Evolutionary conservation across 2,113 vertebrate species (phyloP), one percentile per base, ranked within the genome.

Genomic region (Lophotis ruficrista): DNA sequence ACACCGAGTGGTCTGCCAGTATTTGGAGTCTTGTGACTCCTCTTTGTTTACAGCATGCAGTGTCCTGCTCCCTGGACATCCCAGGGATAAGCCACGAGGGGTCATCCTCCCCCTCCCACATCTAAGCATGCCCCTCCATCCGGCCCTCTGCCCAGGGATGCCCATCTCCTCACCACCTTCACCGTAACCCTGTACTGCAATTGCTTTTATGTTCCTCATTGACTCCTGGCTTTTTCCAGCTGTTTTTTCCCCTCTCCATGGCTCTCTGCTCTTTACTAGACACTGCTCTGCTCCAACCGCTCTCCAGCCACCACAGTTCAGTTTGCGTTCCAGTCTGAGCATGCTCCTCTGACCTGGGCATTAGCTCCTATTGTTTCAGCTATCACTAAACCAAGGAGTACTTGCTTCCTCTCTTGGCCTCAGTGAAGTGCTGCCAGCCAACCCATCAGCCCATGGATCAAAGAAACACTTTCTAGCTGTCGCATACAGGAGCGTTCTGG

Each of bases 141-240:
- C 14, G 1, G 12, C 16, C 22, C 58, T 56, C 47, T 60, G 47
- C 48, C 24, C 31, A 15, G 14, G 27, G 9, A 35, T 4, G 4
- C 24, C 6, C 3, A 2, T 51, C 28, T 90, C 20, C 28, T 89
- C 0, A 0, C 64, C 73, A 43, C 69, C 70, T 50, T 62, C 76
- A 6, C 37, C 0, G 0, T 9, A 35, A 35, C 19, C 24, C 41
- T 35, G 30, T 25, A 10, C 43, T 79, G 33, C 15, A 73, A 33
- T 20, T 83, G 62, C 31, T 90, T 56, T 43, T 51, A 8, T 5
- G 4, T 25, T 86, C 31, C 30, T 61, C 61, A 8, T 9, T 41
- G n/a, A 31, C 14, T 83, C 33, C 35, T 43, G 33, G 23, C 21
- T 87, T 91, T 38, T 83, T 35, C 35, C 65, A 81, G 79, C 19